A percentile compares a stretch with the other conserved stretches of the same genome.
These are phyloP conservation scores for Podarcis siculus DNA, from an alignment of 2,797 vertebrate species.

Conservation along the genomic window DNA sequence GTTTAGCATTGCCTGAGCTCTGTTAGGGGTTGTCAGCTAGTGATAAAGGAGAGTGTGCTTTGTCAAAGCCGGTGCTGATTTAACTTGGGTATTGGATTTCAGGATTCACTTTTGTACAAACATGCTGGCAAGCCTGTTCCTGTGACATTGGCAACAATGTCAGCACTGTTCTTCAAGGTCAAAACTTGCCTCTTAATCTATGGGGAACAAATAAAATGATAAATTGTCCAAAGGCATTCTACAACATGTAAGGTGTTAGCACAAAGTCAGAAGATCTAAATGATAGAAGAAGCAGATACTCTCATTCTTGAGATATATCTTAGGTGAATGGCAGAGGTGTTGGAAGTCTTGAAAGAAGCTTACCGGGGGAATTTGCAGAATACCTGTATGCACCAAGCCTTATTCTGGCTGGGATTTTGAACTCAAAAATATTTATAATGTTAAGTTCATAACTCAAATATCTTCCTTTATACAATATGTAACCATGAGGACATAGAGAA, in stretches of 20 bases:
- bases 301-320: constrained; percentile 3
- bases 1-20: not conserved
- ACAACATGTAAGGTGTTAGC: constrained; percentile 7
- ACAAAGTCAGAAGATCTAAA: constrained; percentile 11
- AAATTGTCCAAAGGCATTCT: not conserved
- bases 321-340: not conserved
- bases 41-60: constrained; percentile 9
- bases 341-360: not conserved
- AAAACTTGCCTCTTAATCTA: constrained; percentile 9
- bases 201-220: constrained; percentile 10
- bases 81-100: constrained; percentile 29
- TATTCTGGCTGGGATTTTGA: not conserved
- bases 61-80: constrained; percentile 29
- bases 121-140: not conserved
- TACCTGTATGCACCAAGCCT: not conserved
- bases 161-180: not conserved
- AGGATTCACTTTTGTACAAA: constrained; percentile 26
- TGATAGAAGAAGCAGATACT: not conserved
- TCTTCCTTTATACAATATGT: not conserved
- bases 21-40: not conserved
- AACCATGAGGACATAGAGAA: not conserved
- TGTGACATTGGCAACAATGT: constrained; percentile 19
- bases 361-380: not conserved
- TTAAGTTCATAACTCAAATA: constrained; percentile 10
- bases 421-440: not conserved